These are phyloP conservation scores for Heliconius hewitsoni DNA, from an alignment of 1,140 invertebrate species.

Conservation along the genomic window DNA sequence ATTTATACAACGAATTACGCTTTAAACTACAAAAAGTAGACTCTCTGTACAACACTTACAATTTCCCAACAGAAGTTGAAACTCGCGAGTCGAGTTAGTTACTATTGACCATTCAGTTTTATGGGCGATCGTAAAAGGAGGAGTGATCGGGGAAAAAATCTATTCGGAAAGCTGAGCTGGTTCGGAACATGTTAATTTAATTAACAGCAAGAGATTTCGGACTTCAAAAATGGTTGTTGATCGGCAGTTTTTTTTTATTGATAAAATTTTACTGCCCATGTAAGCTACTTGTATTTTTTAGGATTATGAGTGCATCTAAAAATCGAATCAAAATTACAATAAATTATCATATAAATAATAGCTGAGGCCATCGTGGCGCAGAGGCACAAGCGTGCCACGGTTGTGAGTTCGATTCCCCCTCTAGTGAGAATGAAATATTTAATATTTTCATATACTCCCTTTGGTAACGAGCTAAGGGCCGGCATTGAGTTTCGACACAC, in stretches of 20 bases:
- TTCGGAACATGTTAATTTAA: slow-evolving; percentile 59
- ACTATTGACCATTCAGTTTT: slow-evolving; percentile 58
- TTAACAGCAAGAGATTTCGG: slow-evolving; percentile 44
- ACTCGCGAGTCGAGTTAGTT: slow-evolving; percentile 45
- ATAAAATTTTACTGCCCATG: background rate
- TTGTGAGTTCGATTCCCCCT: no score
- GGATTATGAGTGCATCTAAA: no score
- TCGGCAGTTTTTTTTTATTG: slow-evolving; percentile 18
- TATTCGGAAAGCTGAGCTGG: slow-evolving; percentile 43
- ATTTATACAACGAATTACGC: slow-evolving; percentile 24
- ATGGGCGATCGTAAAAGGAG: slow-evolving; percentile 51
- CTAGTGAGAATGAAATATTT: no score
- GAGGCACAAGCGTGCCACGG: no score
- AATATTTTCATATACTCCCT: no score
- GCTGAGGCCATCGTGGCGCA: no score
- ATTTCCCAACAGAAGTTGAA: slow-evolving; percentile 47
- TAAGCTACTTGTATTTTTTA: background rate
- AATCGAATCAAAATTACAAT: no score
- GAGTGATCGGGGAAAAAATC: slow-evolving; percentile 50
- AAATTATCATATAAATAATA: no score
- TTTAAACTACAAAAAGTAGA: slow-evolving; percentile 41
- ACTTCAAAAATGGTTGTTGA: slow-evolving; percentile 22
- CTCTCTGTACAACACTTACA: slow-evolving; percentile 40
- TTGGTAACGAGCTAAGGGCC: no score
- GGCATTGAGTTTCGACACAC: no score